Base-by-base conservation (phyloP, 2,113 vertebrate species). In the Chionomys nivalis region DNA sequence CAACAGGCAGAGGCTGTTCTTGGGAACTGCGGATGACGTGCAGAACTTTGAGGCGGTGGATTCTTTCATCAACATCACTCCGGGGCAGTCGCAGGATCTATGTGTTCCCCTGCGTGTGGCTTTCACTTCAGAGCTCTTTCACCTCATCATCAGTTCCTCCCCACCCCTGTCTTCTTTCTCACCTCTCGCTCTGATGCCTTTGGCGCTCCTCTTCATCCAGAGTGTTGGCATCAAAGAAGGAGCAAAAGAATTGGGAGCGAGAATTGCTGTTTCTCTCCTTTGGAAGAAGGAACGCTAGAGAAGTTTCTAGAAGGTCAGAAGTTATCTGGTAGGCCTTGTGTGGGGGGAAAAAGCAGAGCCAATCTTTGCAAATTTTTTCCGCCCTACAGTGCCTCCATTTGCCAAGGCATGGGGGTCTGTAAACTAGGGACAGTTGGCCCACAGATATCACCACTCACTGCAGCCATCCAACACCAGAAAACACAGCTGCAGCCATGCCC, bases 251-350 rank as follows among this genome's bases (percentile, higher is more conserved):
- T 10, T 4, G 33, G 77, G 14, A 28, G 33, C 3, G 1, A 24
- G 73, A 28, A 31, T 16, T 0, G 7, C 0, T 13, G 2, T 13
- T 10, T 7, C 16, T 89, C n/a, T 87, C 63, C 49, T 76, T 58
- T n/a, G 28, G n/a, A 81, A 63, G 73, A 87, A n/a, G 23, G 9
- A 31, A 68, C 4, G 1, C 47, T 31, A 42, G 0, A 1, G 82
- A 94, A 87, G 85, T 77, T 93, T 94, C 89, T 42, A 82, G 87
- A 86, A 76, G 21, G 21, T 82, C 63, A 61, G 19, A 24, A 7
- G 36, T 47, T 73, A 19, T 39, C 73, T 61, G 36, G 33, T 1
- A 52, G n/a, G n/a, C 28, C 47, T 17, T 39, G 63, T 16, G 13
- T 0, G 47, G 63, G 12, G 13, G 0, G 36, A 11, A 16, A 16